A percentile compares a stretch with the other conserved stretches of the same genome.
Conservation (phyloP, 2,888 invertebrate species). For the Melanostoma scalare region DNA sequence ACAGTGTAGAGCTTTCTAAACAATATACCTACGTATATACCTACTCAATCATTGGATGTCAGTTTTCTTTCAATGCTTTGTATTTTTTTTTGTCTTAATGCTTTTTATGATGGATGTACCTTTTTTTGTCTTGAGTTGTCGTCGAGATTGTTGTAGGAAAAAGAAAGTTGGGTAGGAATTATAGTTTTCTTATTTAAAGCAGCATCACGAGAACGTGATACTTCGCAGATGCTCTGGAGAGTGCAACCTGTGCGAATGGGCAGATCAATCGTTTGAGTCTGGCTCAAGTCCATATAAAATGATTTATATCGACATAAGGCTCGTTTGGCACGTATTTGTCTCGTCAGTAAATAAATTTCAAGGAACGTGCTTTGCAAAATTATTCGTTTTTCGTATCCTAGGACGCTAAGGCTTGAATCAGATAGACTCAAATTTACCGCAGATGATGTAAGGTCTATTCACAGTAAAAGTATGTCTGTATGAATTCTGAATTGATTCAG, state of each 20-base stretch:
- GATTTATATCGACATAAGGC: no score
- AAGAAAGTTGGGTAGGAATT: slow-evolving; percentile 56
- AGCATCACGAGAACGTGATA: slow-evolving; percentile 62
- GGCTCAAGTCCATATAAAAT: no score
- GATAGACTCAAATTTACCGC: no score
- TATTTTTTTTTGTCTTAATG: neutral
- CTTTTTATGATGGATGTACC: slow-evolving; percentile 46
- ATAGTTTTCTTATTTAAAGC: slow-evolving; percentile 71
- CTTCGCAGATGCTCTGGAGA: slow-evolving; percentile 66
- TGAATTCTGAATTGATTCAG: no score
- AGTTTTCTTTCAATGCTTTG: neutral
- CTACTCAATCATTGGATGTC: slow-evolving; percentile 1
- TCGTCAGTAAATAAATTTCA: no score
- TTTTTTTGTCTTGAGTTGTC: slow-evolving; percentile 10
- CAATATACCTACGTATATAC: no score
- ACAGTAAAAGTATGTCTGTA: no score
- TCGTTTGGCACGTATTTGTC: no score
- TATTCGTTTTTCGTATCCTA: no score
- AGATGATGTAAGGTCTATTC: no score
- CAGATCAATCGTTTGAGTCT: slow-evolving; percentile 24
- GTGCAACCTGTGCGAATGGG: slow-evolving; percentile 69
- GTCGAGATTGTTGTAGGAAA: slow-evolving; percentile 28
- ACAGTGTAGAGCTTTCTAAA: slow-evolving; percentile 41
- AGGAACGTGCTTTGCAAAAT: no score
- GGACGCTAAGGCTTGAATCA: no score